Base-by-base conservation (phyloP, 2,797 vertebrate genomes). In the Lutra lutra region DNA sequence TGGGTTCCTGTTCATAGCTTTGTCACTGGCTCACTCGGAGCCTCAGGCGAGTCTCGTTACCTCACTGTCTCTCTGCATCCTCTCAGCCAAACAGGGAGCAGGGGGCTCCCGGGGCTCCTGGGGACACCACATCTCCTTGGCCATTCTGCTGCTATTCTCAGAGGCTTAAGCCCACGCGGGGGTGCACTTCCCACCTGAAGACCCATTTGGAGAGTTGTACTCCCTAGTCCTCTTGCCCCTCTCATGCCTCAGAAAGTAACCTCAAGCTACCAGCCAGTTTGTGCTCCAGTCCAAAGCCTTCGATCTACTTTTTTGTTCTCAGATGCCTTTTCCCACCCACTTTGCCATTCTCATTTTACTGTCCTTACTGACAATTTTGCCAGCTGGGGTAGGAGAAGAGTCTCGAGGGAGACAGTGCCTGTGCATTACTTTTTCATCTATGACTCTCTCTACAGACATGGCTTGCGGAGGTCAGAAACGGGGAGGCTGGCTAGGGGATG, bases 261-360 rank as follows among this genome's bases (percentile, higher is more conserved):
- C 88, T 94, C 92, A 89, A 60, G 70, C 83, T 68, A 89, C 82
- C 66, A 77, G 62, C 92, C 89, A 58, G 93, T 88, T 32, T 90
- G 94, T 66, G 91, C 86, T 93, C 86, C 54, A 95, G 87, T 89
- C 94, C 96, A 95, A 89, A 97, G 91, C 86, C 94, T 96, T 92
- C 73, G 88, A 94, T 95, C 94, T 89, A 92, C 96, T 93, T 92
- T 94, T 86, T 97, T 87, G 79, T 97, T 95, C 95, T 96, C 96
- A 91, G 73, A 86, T 95, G 90, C 93, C 94, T 97, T 97, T 94
- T 54, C 84, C 75, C 93, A 91, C 89, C 72, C 84, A 43, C 62
- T 43, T 35, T 48, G 83, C 73, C 0, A 15, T 62, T 92, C 83
- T 90, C 46, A 68, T 79, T 73, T 92, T 54, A 48, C 60, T 48